phyloP scores from a whole-genome alignment of 2,797 vertebrate genomes.

The Onychomys leucogaster region DNA sequence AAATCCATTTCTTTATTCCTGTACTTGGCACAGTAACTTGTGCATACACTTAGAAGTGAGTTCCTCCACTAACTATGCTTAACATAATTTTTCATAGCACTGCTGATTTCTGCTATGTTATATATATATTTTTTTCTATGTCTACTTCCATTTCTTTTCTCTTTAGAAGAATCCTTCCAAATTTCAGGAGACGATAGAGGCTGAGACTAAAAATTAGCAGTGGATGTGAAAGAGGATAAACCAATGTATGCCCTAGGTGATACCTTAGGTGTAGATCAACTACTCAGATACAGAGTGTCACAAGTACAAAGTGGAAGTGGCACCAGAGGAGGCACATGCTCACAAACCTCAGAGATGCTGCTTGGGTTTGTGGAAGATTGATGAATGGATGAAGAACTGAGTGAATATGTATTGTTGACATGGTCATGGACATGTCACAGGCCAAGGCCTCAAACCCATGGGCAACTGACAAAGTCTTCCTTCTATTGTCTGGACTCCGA shows the following conservation, averaged over 20 bases:
- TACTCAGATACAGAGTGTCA: neutral
- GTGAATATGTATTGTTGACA: neutral
- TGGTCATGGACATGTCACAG: neutral
- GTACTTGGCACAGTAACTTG: neutral
- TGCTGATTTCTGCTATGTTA: neutral
- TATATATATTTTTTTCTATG: neutral
- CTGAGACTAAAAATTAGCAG: neutral
- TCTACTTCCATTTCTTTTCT: neutral
- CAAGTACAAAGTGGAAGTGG: rapidly evolving
- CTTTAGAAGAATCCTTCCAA: neutral
- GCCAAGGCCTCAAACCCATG: neutral
- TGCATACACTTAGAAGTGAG: neutral
- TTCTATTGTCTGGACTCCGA: neutral
- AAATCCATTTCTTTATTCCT: neutral
- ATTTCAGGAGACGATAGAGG: neutral
- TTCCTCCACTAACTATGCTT: neutral
- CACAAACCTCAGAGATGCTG: neutral
- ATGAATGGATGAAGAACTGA: neutral
- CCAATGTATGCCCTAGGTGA: rapidly evolving
- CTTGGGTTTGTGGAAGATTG: neutral
- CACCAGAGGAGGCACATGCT: neutral
- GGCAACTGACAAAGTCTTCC: neutral
- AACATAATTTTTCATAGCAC: neutral
- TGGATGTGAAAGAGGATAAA: neutral
- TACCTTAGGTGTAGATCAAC: neutral